Evolutionary conservation across 1,140 invertebrate species (phyloP).

Genomic region (Helicoverpa armigera): DNA sequence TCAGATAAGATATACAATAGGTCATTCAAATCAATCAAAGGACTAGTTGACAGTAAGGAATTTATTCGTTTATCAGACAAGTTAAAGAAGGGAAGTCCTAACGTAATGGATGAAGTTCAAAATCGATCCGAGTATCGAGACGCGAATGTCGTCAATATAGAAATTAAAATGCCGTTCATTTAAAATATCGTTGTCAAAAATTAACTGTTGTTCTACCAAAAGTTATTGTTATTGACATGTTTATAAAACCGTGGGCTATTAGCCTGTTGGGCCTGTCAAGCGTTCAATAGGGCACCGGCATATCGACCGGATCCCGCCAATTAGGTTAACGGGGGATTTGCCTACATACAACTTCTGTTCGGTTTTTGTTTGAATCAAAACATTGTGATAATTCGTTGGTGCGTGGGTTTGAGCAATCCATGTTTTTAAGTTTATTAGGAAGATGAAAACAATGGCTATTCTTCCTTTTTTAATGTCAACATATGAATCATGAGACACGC

Average conservation of each 20-base stretch:
- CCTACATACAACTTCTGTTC: slow-evolving; percentile 9
- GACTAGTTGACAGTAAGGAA: too few relatives aligned
- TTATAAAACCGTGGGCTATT: slow-evolving; percentile 5
- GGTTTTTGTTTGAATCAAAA: slow-evolving; percentile 20
- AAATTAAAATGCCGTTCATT: neutral
- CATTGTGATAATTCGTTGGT: neutral
- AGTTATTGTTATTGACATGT: slow-evolving; percentile 11
- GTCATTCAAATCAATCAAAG: too few relatives aligned
- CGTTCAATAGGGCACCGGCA: slow-evolving; percentile 33
- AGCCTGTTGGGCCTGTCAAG: neutral
- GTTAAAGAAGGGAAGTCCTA: too few relatives aligned
- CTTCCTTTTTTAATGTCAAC: too few relatives aligned
- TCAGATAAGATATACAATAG: too few relatives aligned
- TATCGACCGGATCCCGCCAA: slow-evolving; percentile 31
- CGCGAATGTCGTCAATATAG: too few relatives aligned
- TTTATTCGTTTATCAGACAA: too few relatives aligned
- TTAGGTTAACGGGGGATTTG: slow-evolving; percentile 26
- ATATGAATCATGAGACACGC: too few relatives aligned
- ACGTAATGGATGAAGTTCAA: too few relatives aligned
- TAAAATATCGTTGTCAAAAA: neutral
- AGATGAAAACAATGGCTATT: too few relatives aligned
- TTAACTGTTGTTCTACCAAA: neutral
- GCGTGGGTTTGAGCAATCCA: neutral
- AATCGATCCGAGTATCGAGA: too few relatives aligned
- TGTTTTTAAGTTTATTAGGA: neutral